A percentile compares a stretch with the other conserved stretches of the same genome.
Conservation (phyloP, 2,113 vertebrate species). For the Plestiodon gilberti region DNA sequence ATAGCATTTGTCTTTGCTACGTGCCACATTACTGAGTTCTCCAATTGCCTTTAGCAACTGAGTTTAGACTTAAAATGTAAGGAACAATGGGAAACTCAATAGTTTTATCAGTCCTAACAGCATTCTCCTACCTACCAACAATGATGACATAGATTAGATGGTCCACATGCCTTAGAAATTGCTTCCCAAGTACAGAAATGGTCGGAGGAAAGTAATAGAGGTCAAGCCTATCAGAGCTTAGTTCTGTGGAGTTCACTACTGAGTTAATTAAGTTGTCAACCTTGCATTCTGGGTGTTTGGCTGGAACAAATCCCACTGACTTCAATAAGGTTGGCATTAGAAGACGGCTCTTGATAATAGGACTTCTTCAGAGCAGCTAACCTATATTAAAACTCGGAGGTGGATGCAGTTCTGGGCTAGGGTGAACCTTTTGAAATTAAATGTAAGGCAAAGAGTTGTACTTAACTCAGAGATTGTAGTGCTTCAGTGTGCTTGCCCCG, state of each 20-base stretch:
- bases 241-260: background rate
- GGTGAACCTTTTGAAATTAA: background rate
- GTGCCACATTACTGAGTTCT: background rate
- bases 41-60: background rate
- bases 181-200: background rate
- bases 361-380: background rate
- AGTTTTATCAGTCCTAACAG: background rate
- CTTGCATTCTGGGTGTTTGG: background rate
- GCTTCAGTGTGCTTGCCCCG: background rate
- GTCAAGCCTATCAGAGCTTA: background rate
- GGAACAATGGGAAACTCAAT: background rate
- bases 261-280: conserved; percentile 20
- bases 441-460: background rate
- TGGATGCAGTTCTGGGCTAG: background rate
- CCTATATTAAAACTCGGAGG: conserved; percentile 10
- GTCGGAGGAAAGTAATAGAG: conserved; percentile 16
- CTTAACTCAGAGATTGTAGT: background rate
- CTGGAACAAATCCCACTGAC: background rate
- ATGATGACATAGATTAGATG: background rate
- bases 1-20: background rate
- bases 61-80: background rate
- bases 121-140: background rate
- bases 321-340: background rate
- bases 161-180: background rate
- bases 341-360: background rate